phyloP scores from a whole-genome alignment of 2,888 invertebrate species.

The Limnephilus auricula region DNA sequence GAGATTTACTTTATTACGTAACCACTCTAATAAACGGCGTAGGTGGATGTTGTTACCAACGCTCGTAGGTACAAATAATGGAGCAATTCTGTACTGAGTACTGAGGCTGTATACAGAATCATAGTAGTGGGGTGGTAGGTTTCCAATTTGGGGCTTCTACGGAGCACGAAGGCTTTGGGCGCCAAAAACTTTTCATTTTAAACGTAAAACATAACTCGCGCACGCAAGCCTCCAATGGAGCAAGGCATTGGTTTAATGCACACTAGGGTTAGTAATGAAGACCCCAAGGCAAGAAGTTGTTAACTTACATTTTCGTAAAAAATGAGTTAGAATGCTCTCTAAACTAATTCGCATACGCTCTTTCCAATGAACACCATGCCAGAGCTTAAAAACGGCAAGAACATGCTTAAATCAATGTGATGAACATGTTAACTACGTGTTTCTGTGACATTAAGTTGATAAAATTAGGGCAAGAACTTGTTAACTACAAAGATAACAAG shows the following conservation, averaged over 20 bases:
- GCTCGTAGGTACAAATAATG: background rate
- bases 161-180: background rate
- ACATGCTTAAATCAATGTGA: no score
- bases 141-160: background rate
- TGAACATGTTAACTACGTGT: no score
- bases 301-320: no score
- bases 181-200: constrained; percentile 16
- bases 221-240: background rate
- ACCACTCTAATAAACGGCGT: background rate
- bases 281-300: no score
- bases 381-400: no score
- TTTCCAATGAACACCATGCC: no score
- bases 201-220: constrained; percentile 19
- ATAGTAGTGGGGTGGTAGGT: background rate
- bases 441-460: no score
- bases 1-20: background rate
- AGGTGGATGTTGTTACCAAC: background rate
- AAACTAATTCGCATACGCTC: no score
- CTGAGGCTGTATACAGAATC: background rate
- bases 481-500: no score
- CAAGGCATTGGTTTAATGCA: background rate
- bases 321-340: no score
- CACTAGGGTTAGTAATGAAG: background rate
- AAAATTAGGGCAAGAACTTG: no score
- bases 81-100: background rate